Base-by-base conservation (phyloP, 2,888 invertebrate species). In the Drosophila kanekoi region DNA sequence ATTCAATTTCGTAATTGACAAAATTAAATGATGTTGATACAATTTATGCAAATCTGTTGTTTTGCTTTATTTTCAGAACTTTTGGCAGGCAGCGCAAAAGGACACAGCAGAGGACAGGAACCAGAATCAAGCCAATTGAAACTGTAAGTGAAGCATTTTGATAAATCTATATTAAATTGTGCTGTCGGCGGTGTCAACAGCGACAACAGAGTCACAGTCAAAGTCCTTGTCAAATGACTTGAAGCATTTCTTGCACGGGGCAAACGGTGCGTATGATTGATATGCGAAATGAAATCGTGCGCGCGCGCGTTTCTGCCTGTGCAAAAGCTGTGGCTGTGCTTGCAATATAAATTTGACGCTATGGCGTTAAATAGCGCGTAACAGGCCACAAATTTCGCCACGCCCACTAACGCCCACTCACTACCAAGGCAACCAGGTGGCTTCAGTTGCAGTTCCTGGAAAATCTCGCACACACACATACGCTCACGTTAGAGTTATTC, bases 201-300 rank as follows among this genome's bases (percentile, higher is more conserved):
- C 38, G 43, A 41, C 43, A 54, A 41, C 57, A 35, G 5, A 23
- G 9, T 61, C 56, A 37, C 38, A 63, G 47, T 56, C 58, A 58
- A 72, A 77, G 37, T 52, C 59, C 40, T 18, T 63, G 63, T 57
- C 59, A 70, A 77, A 68, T 70, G 64, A 65, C 40, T 64, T 64
- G 37, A 48, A 49, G 60, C 62, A 43, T 44, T 41, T 78, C 57
- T 56, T 49, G 37, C 59, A 56, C 43, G 52, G 54, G 52, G 62
- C 37, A 64, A 80, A 78, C 80, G 58, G 61, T 62, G 80, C 82
- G 86, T 80, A 80, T 83, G 86, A 85, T 85, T 85, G 80, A 85
- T 83, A 72, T 72, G 63, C 59, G 41, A 40, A 63, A n/a, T 57
- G 18, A 28, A 58, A 58, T 60, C 48, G 35, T 38, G 38, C 41